These are phyloP conservation scores for Bombus superbus DNA, from an alignment of 1,140 invertebrate species.

Conservation along the genomic window DNA sequence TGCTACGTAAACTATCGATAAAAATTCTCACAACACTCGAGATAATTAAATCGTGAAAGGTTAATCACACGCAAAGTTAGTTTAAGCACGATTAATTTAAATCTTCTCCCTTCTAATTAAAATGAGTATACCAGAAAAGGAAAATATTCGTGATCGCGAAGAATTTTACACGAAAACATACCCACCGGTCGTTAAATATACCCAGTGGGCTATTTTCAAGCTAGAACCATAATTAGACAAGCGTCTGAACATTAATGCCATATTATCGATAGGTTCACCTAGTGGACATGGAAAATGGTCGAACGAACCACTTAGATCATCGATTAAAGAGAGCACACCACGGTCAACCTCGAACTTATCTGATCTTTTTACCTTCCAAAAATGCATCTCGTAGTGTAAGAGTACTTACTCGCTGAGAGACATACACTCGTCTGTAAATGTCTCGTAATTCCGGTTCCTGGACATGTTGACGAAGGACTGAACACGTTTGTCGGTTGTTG, in stretches of 20 bases:
- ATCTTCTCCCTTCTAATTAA: neutral
- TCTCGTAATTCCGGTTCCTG: slow-evolving; percentile 71
- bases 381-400: neutral
- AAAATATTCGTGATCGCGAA: neutral
- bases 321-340: neutral
- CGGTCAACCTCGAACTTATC: neutral
- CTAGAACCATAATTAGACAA: neutral
- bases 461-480: slow-evolving; percentile 67
- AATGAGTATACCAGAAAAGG: neutral
- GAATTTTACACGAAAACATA: neutral
- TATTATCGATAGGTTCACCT: neutral
- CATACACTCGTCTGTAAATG: slow-evolving; percentile 45
- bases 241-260: neutral
- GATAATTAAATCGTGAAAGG: neutral
- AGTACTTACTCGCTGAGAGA: slow-evolving; percentile 22
- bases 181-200: too few relatives aligned
- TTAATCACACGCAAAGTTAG: neutral
- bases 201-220: neutral
- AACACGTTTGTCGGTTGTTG: slow-evolving; percentile 59
- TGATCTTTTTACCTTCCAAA: too few relatives aligned
- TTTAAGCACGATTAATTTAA: neutral
- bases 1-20: neutral
- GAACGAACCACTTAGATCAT: neutral
- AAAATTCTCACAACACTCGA: neutral
- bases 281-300: neutral